Evolutionary conservation across 35 echinoderm and acorn worm genomes (phyloP), one percentile per base, ranked within the genome.

Genomic region (Heliocidaris erythrogramma): DNA sequence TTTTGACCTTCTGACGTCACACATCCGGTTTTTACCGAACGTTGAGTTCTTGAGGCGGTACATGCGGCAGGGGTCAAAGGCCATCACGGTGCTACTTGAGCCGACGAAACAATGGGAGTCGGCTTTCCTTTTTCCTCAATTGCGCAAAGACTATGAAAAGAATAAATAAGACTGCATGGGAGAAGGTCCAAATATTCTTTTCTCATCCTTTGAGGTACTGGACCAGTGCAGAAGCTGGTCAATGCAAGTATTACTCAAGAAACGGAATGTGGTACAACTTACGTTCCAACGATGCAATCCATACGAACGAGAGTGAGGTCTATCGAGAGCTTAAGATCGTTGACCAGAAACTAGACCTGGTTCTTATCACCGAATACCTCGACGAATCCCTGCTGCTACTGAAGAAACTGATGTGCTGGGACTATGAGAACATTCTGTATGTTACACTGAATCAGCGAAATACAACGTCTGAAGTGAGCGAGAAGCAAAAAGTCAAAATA

Each of bases 351-450:
- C 86, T 96, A 4, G 90, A 92, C 31, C 84, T 96, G 31, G 95
- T 96, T 21, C 71, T 96, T 0, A 86, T 96, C 2, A 86, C 90
- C 16, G 95, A 96, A 30, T 96, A 96, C 21, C 93, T 93, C 18
- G 91, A 96, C 29, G 90, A 96, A 96, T 96, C 95, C 2, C 78
- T 96, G 13, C 47, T 96, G 21, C 49, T 96, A 18, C 48, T 96
- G n/a, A 93, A 59, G 32, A 96, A 96, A 93, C 47, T 96, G 9
- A 47, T 96, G 31, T 96, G 95, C 85, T 93, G 90, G 90, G 61
- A 93, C 13, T n/a, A 93, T 14, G 49, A 93, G 12, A 92, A 96
- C 32, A 94, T 96, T 87, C 48, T 96, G 24, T 96, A 93, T 52
- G 10, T 88, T 29, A 85, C 30, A 0, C 61, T 86, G 85, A 50